Conservation (phyloP, 92 coral and sea anemone species). For the Parazoanthus atlanticus region DNA sequence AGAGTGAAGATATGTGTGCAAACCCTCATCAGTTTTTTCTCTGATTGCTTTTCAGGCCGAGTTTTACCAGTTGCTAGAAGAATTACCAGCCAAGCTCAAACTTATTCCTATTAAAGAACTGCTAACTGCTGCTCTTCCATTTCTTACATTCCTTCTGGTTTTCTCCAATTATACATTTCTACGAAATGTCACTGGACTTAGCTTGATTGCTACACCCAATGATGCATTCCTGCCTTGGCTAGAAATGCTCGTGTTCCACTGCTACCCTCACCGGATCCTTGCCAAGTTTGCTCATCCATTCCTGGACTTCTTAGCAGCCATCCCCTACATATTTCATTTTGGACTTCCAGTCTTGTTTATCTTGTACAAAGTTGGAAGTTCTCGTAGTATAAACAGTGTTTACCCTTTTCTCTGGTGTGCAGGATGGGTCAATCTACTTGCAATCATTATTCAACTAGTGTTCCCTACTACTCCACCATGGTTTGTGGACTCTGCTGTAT, state of each 20-base stretch:
- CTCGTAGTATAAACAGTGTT: constrained; percentile 79
- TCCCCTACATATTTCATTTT: constrained; percentile 94
- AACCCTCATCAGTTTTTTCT: neutral
- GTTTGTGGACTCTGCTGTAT: constrained; percentile 98
- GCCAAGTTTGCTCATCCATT: constrained; percentile 95
- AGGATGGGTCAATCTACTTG: constrained; percentile 97
- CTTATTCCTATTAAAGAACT: constrained; percentile 82
- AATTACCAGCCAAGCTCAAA: constrained; percentile 81
- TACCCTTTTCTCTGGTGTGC: constrained; percentile 95
- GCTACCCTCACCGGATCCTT: constrained; percentile 96
- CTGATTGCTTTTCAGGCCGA: constrained; percentile 77
- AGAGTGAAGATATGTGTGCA: neutral
- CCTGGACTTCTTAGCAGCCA: constrained; percentile 94
- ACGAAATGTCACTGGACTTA: constrained; percentile 83
- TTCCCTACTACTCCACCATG: constrained; percentile 99
- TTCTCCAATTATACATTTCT: constrained; percentile 89
- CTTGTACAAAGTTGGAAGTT: constrained; percentile 81
- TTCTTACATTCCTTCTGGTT: constrained; percentile 72
- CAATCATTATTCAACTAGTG: constrained; percentile 85
- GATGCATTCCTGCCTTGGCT: constrained; percentile 88
- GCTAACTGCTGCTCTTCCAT: constrained; percentile 74
- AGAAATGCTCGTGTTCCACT: constrained; percentile 94
- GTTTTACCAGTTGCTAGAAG: constrained; percentile 83
- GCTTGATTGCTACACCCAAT: constrained; percentile 78
- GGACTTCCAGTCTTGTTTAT: constrained; percentile 87